Evolutionary conservation across 2,113 vertebrate species (phyloP), one percentile per base, ranked within the genome.

Genomic region (Charadrius vociferus): DNA sequence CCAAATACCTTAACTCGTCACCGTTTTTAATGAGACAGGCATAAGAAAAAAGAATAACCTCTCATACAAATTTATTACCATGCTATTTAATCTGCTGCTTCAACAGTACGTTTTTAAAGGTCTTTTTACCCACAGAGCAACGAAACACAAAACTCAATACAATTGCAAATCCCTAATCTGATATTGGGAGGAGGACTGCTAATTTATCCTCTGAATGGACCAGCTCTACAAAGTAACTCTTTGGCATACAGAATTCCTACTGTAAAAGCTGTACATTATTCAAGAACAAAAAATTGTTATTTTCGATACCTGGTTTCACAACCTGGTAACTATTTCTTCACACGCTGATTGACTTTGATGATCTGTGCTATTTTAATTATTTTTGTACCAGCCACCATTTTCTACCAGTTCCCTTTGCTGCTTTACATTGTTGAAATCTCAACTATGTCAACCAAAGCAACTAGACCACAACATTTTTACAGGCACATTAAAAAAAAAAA

Each of bases 381-480:
- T 83, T 75, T 62, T 87, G 12, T 65, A 84, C 90, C 50, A 70
- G 37, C 12, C 50, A 87, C 8, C 13, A 52, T 72, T 84, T 88
- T 65, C 24, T 90, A 88, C 52, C 30, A 78, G 29, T 45, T 47
- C 45, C 20, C 30, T 65, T 84, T 93, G 71, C 22, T 55, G 70
- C 55, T 83, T 50, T 73, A 92, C 49, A 61, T 65, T 95, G 72
- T 81, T 21, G 45, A 90, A 92, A 79, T 72, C 37, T 66, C 68
- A 63, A 6, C 41, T 83, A 58, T 66, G 61, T 71, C 86, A 80
- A 73, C 71, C 92, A 92, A 90, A 95, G 91, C 70, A 96, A 97
- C 93, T 75, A 86, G 90, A 98, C 59, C 77, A 91, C 37, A 95
- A 52, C 61, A 91, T 16, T 52, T 65, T 86, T 96, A 93, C 2